Evolutionary conservation across 2,888 invertebrate genomes (phyloP), one percentile per base, ranked within the genome.

Genomic region (Polyploca ridens): DNA sequence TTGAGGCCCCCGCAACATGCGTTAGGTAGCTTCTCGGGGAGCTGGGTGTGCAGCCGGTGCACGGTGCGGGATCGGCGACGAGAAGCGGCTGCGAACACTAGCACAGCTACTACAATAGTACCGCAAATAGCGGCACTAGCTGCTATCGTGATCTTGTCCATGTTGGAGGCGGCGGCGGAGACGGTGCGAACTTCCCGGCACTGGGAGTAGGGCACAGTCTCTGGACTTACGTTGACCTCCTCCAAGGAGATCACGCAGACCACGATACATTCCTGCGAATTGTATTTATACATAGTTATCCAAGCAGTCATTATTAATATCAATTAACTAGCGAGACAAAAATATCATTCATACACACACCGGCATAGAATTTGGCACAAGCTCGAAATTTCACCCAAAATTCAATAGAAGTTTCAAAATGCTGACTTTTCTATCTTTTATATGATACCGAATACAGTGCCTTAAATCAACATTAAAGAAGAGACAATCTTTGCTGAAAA

Each of bases 61-160:
- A 97, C 94, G 83, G 97, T 97, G 74, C 97, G 95, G 10, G 97
- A 96, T 66, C 97, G 95, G 70, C 97, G 95, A 69, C 96, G 95
- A 75, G 97, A 97, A 33, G 98, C 98, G 62, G 98, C 97, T 64
- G 98, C 96, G 88, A 98, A 98, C 73, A 98, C 96, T 75, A 98
- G 96, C 66, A 98, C 98, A 0, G 98, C 98, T 60, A 98, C 96
- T 67, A 98, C 97, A 77, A 98, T 98, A 58, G 98, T 98, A 58
- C 97, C 98, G 88, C 98, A 98, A 83, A 98, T 98, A 66, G 98
- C 98, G 27, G 98, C 98, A 83, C 98, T 98, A 5, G 98, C 98
- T 33, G 97, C 98, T 81, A 98, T 98, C 63, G 98, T 98, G 82
- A 98, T 98, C 90, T 98, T 98, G 93, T 98, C 98, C 97, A 98